Evolutionary conservation across 2,797 vertebrate genomes (phyloP).

Genomic region (Parauchenoglanis ngamensis): DNA sequence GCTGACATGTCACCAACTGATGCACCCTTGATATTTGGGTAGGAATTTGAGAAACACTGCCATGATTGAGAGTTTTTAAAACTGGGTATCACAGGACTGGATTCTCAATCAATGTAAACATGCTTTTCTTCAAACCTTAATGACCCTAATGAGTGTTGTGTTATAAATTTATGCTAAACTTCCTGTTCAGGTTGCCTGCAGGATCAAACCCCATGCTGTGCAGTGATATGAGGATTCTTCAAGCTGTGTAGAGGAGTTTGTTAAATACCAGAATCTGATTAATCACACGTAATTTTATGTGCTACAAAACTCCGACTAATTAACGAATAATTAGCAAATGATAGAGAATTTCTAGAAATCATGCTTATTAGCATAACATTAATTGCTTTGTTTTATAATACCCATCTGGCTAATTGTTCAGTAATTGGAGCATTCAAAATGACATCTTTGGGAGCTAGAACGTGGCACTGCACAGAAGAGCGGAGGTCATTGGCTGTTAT

Average conservation of each 20-base stretch:
- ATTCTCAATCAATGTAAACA: conserved; percentile 5
- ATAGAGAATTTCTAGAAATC: conserved; percentile 72
- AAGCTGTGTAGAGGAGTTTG: conserved; percentile 58
- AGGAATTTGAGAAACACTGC: neutral
- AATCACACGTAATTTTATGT: conserved; percentile 67
- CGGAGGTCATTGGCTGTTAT: neutral
- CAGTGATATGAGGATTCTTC: conserved; percentile 24
- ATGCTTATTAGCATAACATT: conserved; percentile 75
- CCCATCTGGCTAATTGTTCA: conserved; percentile 77
- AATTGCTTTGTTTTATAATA: conserved; percentile 78
- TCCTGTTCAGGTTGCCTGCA: conserved; percentile 30
- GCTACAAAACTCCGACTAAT: conserved; percentile 68
- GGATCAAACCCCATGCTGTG: conserved; percentile 38
- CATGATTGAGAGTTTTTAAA: neutral
- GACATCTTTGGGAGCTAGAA: conserved; percentile 27
- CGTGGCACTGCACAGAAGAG: neutral
- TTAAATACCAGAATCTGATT: conserved; percentile 66
- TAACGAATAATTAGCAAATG: conserved; percentile 72
- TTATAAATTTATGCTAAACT: conserved; percentile 20
- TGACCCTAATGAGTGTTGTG: conserved; percentile 11
- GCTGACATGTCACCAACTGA: neutral
- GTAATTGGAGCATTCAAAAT: conserved; percentile 51
- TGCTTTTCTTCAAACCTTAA: conserved; percentile 1
- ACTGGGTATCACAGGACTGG: neutral
- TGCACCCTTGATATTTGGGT: neutral